Conservation (phyloP, 2,888 invertebrate genomes). For the Drosophila mimica region DNA sequence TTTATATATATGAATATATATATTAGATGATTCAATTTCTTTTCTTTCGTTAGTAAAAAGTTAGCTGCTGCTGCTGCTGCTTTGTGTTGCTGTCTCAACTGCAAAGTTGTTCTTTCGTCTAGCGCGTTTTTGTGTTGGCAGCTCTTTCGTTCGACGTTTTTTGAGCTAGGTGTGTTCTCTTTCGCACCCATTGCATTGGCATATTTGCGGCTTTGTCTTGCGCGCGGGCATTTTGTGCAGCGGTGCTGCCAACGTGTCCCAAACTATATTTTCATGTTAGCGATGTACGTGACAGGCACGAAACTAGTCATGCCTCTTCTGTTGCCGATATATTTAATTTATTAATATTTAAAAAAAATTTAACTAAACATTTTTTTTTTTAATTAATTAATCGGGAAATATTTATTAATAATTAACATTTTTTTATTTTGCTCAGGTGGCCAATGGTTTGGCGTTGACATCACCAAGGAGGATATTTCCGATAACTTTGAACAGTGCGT, state of each 20-base stretch:
- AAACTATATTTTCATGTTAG: slow-evolving; percentile 13
- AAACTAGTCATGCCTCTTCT: background rate
- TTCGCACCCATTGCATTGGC: slow-evolving; percentile 45
- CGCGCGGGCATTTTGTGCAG: slow-evolving; percentile 49
- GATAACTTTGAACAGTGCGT: slow-evolving; percentile 97
- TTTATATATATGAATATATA: slow-evolving; percentile 7
- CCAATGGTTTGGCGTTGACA: slow-evolving; percentile 98
- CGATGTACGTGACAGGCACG: slow-evolving; percentile 11
- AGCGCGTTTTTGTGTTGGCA: slow-evolving; percentile 69
- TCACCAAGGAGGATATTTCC: slow-evolving; percentile 95
- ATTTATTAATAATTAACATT: slow-evolving; percentile 6
- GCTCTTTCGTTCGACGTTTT: slow-evolving; percentile 58
- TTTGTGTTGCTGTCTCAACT: slow-evolving; percentile 26
- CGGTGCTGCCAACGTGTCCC: slow-evolving; percentile 51
- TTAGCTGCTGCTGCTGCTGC: slow-evolving; percentile 9
- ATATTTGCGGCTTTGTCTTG: slow-evolving; percentile 45
- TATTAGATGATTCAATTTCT: slow-evolving; percentile 1
- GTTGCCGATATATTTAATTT: background rate
- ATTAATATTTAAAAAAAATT: background rate
- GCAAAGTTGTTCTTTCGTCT: slow-evolving; percentile 27
- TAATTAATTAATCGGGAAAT: background rate
- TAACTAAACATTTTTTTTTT: background rate
- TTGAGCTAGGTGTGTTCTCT: slow-evolving; percentile 60
- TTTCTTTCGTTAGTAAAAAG: slow-evolving; percentile 23
- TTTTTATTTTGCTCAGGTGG: slow-evolving; percentile 86